Base-by-base conservation (phyloP, 2,888 invertebrate species). In the Limnephilus auricula region DNA sequence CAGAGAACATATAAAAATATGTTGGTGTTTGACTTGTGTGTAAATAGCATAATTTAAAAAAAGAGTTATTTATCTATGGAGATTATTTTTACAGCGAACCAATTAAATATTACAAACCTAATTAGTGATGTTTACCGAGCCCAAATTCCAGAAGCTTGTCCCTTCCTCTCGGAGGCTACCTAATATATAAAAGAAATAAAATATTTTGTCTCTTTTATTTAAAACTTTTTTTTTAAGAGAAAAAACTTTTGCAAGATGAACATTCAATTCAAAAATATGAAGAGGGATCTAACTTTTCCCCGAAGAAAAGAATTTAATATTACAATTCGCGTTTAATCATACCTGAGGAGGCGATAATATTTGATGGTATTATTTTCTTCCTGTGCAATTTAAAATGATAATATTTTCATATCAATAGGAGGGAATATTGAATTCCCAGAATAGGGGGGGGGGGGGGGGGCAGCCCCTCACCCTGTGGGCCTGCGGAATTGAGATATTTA, bases 401-500 rank as follows among this genome's bases (percentile, higher is more conserved):
- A 92, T 93, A 93, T 91, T 93, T 91, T 92, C 90, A 50, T 90
- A 92, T 91, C 91, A 90, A 91, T 89, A 88, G 91, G 91, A 91
- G 89, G 85, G 40, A 91, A 92, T 92, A 93, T 93, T 93, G 93
- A 93, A 93, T 92, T 92, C 91, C 50, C 79, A 82, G 90, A 90
- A 31, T 34, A n/a, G 89, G 91, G 89, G n/a, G n/a, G n/a, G n/a
- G n/a, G n/a, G n/a, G n/a, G n/a, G n/a, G n/a, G n/a, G 82, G 79
- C 2, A 31, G 18, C 45, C 2, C 79, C 25, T 31, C 86, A 4
- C 45, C 40, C 40, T 25, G 65, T 25, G 45, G 91, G 37, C 13
- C 31, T 13, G n/a, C 25, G 34, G 91, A 78, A 92, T 92, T 91
- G 92, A 92, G 91, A 92, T 92, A 91, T 92, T 92, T 92, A 93